Percentiles rank a stretch among this genome's conserved stretches.
These are phyloP conservation scores for Dendrolimus punctatus DNA, from an alignment of 1,140 invertebrate species.

Conservation along the genomic window DNA sequence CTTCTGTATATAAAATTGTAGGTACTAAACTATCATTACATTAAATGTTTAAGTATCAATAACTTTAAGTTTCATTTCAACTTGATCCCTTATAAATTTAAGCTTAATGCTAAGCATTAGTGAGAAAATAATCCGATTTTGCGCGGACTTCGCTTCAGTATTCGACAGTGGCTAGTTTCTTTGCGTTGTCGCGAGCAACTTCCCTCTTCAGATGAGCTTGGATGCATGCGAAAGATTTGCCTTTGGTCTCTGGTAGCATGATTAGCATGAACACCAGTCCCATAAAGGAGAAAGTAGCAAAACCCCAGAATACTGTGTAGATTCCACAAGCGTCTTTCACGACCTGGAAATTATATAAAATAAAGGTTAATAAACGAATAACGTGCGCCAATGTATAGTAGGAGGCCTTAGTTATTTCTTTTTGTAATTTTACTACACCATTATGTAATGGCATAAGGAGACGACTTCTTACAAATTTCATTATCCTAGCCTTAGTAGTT, in stretches of 20 bases:
- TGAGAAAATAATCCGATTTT: constrained; percentile 19
- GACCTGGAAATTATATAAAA: constrained; percentile 48
- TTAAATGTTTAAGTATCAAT: constrained; percentile 29
- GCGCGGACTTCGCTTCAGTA: constrained; percentile 33
- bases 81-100: constrained; percentile 54
- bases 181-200: constrained; percentile 55
- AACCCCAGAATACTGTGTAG: constrained; percentile 83
- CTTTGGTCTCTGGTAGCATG: constrained; percentile 87
- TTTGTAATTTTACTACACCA: too few species aligned
- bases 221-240: constrained; percentile 77
- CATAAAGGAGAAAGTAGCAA: constrained; percentile 77
- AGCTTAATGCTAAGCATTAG: constrained; percentile 34
- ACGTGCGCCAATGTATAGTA: too few species aligned
- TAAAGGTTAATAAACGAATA: too few species aligned
- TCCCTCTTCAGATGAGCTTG: constrained; percentile 55
- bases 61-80: constrained; percentile 51
- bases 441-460: too few species aligned
- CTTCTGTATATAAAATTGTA: constrained; percentile 45
- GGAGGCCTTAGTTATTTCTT: too few species aligned
- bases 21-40: constrained; percentile 48
- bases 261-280: constrained; percentile 77
- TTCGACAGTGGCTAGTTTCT: constrained; percentile 60
- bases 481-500: too few species aligned
- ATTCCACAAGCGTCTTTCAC: constrained; percentile 74
- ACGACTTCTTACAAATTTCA: too few species aligned